These are phyloP conservation scores for Oreochromis grahami DNA, from an alignment of 2,797 vertebrate species.

Conservation along the genomic window DNA sequence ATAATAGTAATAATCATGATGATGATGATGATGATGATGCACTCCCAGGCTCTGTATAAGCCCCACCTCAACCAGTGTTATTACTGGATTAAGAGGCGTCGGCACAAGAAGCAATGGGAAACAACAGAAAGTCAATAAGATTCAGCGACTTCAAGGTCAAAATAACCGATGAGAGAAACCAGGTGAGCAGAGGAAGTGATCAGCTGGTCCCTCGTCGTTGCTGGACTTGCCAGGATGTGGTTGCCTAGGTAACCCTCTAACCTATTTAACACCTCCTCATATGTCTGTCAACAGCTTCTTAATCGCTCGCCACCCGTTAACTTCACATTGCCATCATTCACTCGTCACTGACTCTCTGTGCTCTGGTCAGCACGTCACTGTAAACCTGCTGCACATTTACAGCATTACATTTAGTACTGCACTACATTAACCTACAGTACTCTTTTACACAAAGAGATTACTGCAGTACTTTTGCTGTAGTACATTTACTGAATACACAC, in stretches of 20 bases:
- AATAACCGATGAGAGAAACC: background rate
- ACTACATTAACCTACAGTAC: background rate
- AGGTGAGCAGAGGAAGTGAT: background rate
- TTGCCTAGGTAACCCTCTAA: background rate
- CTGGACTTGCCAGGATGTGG: background rate
- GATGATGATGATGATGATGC: background rate
- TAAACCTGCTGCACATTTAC: background rate
- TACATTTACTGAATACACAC: background rate
- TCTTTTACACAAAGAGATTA: background rate
- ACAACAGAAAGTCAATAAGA: background rate
- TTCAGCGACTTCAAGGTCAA: background rate
- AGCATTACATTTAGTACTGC: background rate
- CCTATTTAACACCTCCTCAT: background rate
- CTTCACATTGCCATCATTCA: background rate
- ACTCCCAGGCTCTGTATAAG: background rate
- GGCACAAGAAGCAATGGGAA: no score
- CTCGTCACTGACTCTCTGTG: background rate
- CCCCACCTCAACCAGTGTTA: background rate
- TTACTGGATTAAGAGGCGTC: background rate
- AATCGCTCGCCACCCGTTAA: background rate
- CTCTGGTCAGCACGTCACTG: background rate
- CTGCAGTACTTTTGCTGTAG: background rate
- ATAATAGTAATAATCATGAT: background rate
- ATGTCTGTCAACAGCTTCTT: background rate
- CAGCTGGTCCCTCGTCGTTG: background rate